phyloP scores from a whole-genome alignment of 1,140 invertebrate species.

The Acromyrmex charruanus region DNA sequence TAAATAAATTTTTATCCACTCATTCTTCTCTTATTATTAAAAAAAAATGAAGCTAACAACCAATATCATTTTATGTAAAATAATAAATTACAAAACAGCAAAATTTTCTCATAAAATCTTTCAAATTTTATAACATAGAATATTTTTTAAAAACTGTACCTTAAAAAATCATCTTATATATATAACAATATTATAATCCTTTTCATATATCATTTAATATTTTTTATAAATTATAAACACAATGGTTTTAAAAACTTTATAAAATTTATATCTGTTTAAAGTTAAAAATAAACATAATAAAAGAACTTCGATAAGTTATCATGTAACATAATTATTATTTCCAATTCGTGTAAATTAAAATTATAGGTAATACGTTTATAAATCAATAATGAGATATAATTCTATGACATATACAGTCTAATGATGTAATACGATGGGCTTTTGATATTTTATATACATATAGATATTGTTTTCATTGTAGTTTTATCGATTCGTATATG shows the following conservation, averaged over 20 bases:
- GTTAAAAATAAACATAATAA: not conserved
- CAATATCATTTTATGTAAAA: no score
- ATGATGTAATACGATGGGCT: not conserved
- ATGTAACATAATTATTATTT: not conserved
- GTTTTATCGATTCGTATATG: conserved; percentile 14
- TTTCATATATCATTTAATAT: not conserved
- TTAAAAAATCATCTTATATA: not conserved
- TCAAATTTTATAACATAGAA: not conserved
- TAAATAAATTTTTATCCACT: not conserved
- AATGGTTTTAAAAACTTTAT: not conserved
- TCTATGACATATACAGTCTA: not conserved
- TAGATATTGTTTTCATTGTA: not conserved
- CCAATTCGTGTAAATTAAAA: not conserved
- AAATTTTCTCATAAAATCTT: not conserved
- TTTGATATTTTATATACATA: not conserved
- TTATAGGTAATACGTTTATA: not conserved
- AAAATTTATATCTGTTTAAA: not conserved
- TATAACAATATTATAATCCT: not conserved
- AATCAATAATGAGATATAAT: not conserved
- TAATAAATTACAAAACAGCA: not conserved
- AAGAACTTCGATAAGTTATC: not conserved
- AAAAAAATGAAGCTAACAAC: not conserved
- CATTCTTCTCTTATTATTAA: not conserved
- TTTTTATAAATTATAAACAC: not conserved
- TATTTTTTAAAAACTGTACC: not conserved